phyloP scores from a whole-genome alignment of 2,797 vertebrate genomes.

The Premnoplex brunnescens region DNA sequence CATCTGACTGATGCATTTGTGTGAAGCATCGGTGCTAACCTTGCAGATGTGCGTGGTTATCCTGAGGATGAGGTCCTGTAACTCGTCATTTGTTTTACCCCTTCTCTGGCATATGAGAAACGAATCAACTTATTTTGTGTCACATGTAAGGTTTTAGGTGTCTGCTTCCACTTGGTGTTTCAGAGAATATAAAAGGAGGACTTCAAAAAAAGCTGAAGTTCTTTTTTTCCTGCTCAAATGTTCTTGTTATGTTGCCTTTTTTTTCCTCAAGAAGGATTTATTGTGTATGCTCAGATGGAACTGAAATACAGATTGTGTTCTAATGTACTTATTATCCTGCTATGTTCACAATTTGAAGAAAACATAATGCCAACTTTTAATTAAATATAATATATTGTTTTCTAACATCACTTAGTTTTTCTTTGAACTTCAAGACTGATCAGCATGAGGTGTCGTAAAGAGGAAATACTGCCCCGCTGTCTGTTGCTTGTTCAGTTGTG shows the following conservation, averaged over 20 bases:
- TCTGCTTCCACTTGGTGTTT: background rate
- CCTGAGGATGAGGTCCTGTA: background rate
- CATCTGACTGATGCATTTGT: background rate
- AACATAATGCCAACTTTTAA: background rate
- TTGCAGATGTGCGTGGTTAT: background rate
- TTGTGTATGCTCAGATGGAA: background rate
- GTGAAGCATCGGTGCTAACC: background rate
- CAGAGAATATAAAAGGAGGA: background rate
- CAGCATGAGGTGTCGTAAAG: background rate
- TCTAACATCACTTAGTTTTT: slow-evolving; percentile 34
- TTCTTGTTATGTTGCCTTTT: background rate
- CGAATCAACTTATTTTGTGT: background rate
- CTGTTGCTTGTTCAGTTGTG: background rate
- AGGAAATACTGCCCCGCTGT: background rate
- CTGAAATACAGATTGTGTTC: background rate
- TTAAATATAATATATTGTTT: slow-evolving; percentile 57
- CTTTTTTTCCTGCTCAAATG: background rate
- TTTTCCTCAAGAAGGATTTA: background rate
- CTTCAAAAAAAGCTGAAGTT: background rate
- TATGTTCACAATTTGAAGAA: slow-evolving; percentile 4
- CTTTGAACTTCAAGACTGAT: background rate
- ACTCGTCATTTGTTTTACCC: background rate
- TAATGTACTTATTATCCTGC: background rate
- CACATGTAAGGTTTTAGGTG: background rate
- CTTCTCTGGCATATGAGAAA: background rate